Evolutionary conservation across 2,797 vertebrate species (phyloP), one percentile per base, ranked within the genome.

Genomic region (Poeciliopsis turneri): DNA sequence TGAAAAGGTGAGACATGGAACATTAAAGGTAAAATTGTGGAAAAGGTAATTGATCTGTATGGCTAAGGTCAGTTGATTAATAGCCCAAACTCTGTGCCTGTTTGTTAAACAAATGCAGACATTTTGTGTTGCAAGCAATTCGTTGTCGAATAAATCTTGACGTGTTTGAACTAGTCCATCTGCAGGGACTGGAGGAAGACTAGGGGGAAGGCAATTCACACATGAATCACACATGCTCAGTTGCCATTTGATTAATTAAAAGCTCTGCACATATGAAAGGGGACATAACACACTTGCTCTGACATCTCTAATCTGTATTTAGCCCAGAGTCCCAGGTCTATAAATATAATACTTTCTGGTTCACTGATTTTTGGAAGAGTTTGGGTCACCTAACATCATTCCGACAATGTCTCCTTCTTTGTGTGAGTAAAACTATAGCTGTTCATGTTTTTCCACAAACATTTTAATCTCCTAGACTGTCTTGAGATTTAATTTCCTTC

Each of bases 391-490:
- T 45, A 46, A 51, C 30, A 72, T 57, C 23, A 69, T 59, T 82
- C 25, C 39, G 8, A 66, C 77, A 59, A 79, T 46, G 78, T 69
- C 25, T 77, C 0, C n/a, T 68, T 59, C 7, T 77, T 59, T 71
- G 23, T n/a, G 13, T 64, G 28, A 80, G 46, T 72, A 20, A 77
- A 68, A 76, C 23, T 78, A 78, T 25, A 69, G 4, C 53, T 78
- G 57, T 74, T 80, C 12, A 11, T 47, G 30, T 57, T 61, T 28
- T 46, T 80, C 20, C 23, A 30, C 36, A 57, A 85, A 18, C 69
- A 78, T 46, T 72, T 85, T 85, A 13, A 80, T 81, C 33, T 74
- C 13, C 73, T 79, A 84, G 45, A 69, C 57, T 66, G 18, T 69
- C 66, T 64, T 72, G 36, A 75, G 59, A 82, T 76, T 69, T 70